Evolutionary conservation across 53 echinoderm and acorn worm genomes (phyloP).

Genomic region (Henricia sp.): DNA sequence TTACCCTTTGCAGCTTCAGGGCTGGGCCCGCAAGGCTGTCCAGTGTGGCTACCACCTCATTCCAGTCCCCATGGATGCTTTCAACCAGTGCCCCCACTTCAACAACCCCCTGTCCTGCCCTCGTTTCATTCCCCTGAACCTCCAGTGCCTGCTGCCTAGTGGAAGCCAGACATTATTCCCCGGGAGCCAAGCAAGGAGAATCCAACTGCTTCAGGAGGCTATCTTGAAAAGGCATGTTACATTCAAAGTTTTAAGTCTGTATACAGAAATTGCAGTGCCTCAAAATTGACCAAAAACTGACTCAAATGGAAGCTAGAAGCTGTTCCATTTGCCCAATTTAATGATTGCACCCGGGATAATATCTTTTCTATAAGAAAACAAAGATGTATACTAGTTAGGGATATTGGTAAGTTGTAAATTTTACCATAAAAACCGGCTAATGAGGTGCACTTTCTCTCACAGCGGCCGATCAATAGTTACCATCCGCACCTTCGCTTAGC

Average conservation of each 20-base stretch:
- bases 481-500: too few relatives aligned
- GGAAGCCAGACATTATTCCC: constrained; percentile 33
- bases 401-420: too few relatives aligned
- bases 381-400: too few relatives aligned
- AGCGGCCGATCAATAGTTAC: too few relatives aligned
- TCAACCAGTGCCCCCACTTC: constrained; percentile 67
- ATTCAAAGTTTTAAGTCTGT: not conserved
- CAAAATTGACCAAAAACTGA: too few relatives aligned
- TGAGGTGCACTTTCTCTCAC: too few relatives aligned
- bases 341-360: too few relatives aligned
- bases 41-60: constrained; percentile 81
- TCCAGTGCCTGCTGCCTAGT: constrained; percentile 30
- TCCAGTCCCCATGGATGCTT: constrained; percentile 81
- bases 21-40: constrained; percentile 81
- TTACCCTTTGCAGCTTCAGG: constrained; percentile 65
- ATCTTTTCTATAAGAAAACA: too few relatives aligned
- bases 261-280: too few relatives aligned
- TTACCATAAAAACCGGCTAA: too few relatives aligned
- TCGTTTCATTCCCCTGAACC: constrained; percentile 69
- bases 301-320: too few relatives aligned
- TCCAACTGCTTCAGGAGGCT: constrained; percentile 71
- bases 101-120: constrained; percentile 78
- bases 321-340: too few relatives aligned
- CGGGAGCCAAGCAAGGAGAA: constrained; percentile 26
- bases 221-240: constrained; percentile 65